These are phyloP conservation scores for Agrochola litura DNA, from an alignment of 2,888 invertebrate species.

Conservation along the genomic window DNA sequence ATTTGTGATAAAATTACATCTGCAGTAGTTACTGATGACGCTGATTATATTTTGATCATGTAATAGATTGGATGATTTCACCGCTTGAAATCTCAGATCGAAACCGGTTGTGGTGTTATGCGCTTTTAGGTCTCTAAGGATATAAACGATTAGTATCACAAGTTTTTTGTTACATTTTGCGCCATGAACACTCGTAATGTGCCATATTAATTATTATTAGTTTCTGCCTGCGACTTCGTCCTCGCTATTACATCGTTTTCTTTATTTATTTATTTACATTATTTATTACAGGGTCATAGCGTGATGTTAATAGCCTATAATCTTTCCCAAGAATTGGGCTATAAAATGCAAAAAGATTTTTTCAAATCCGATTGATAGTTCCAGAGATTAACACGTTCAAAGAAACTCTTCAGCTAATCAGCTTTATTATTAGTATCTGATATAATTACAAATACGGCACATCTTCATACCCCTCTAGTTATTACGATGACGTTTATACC, in stretches of 20 bases:
- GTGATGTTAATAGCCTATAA: no score
- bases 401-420: no score
- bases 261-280: no score
- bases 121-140: background rate
- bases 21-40: constrained; percentile 7
- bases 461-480: background rate
- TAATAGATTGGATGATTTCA: background rate
- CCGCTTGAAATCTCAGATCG: background rate
- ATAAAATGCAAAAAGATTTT: no score
- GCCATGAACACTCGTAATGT: background rate
- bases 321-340: no score
- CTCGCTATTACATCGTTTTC: no score
- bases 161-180: background rate
- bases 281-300: no score
- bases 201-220: background rate
- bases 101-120: background rate
- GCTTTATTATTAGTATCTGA: no score
- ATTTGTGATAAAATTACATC: constrained; percentile 47
- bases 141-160: background rate
- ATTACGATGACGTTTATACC: background rate
- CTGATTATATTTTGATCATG: constrained; percentile 16
- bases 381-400: no score
- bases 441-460: background rate
- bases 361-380: no score
- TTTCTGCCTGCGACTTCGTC: background rate